These are phyloP conservation scores for Aspidapion aeneum DNA, from an alignment of 2,888 invertebrate genomes.

Conservation along the genomic window DNA sequence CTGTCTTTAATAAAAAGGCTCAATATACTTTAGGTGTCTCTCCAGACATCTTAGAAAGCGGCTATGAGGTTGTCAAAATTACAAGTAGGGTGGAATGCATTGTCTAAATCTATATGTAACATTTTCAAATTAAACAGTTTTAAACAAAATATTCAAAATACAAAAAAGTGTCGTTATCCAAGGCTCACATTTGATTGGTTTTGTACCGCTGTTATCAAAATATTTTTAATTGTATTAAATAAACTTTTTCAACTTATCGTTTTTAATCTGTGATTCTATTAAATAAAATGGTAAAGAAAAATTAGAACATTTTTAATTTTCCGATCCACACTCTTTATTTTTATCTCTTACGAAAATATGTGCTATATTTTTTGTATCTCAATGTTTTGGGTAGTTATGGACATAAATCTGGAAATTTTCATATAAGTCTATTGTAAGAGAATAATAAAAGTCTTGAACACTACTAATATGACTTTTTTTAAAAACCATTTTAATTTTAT, in stretches of 20 bases:
- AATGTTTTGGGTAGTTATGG: no score
- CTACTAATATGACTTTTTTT: no score
- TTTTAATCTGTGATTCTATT: constrained; percentile 53
- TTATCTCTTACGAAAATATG: constrained; percentile 11
- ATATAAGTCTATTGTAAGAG: no score
- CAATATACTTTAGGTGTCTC: no score
- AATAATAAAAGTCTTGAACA: no score
- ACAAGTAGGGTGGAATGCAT: constrained; percentile 74
- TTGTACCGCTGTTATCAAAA: constrained; percentile 68
- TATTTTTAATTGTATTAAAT: constrained; percentile 49
- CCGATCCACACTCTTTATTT: constrained; percentile 21
- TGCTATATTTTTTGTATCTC: no score
- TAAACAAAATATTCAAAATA: constrained; percentile 43
- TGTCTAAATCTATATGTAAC: constrained; percentile 84
- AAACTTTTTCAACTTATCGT: constrained; percentile 22
- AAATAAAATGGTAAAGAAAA: constrained; percentile 60
- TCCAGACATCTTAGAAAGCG: no score
- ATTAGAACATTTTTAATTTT: constrained; percentile 33
- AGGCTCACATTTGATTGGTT: constrained; percentile 75
- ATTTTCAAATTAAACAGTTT: constrained; percentile 70
- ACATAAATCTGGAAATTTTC: no score
- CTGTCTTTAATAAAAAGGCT: no score
- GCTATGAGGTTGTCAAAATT: constrained; percentile 24
- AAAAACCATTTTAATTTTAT: no score
- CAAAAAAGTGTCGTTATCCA: constrained; percentile 53